Base-by-base conservation (phyloP, 2,113 vertebrate species). In the Mirounga angustirostris region DNA sequence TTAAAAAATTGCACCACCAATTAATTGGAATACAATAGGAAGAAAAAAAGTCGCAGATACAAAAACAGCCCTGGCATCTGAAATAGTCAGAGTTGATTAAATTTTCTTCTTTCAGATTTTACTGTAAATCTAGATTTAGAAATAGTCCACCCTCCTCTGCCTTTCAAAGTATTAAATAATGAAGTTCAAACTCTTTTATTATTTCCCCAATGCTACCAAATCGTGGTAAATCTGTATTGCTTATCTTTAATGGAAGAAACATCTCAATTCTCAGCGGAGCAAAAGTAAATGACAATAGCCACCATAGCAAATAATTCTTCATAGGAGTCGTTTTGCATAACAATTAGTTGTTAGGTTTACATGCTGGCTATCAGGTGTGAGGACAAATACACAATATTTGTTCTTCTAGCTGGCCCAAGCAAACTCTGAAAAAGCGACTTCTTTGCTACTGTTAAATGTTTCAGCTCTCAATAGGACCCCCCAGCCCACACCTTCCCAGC, bases 351-450 rank as follows among this genome's bases (percentile, higher is more conserved):
- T 30, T 54, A 21, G 8, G 43, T 36, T 78, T 58, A 14, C 40
- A 80, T 50, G 2, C 0, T 12, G 28, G 58, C 28, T 46, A 2
- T 7, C 18, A 12, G 36, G 40, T 33, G 19, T 6, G 1, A n/a
- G n/a, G 7, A 56, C 30, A 54, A 58, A 81, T 5, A 5, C 15
- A 74, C 14, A 94, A 21, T 21, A 54, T 89, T 95, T 87, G 14
- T 90, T 14, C 24, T 15, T 95, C n/a, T 93, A 14, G 30, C 67
- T 61, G 95, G 94, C 61, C 97, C 95, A 98, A 96, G 90, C 95
- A 89, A 97, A 94, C 81, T 96, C 89, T 96, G 95, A 98, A 98
- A 98, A 98, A 98, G 95, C 92, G 69, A 89, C 95, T 97, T 92
- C 73, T 93, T 97, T 96, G 98, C 56, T 3, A 92, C 79, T 97